Percentiles rank a stretch among this genome's conserved stretches.
These are phyloP conservation scores for Gadus macrocephalus DNA, from an alignment of 2,113 vertebrate genomes.

Conservation along the genomic window DNA sequence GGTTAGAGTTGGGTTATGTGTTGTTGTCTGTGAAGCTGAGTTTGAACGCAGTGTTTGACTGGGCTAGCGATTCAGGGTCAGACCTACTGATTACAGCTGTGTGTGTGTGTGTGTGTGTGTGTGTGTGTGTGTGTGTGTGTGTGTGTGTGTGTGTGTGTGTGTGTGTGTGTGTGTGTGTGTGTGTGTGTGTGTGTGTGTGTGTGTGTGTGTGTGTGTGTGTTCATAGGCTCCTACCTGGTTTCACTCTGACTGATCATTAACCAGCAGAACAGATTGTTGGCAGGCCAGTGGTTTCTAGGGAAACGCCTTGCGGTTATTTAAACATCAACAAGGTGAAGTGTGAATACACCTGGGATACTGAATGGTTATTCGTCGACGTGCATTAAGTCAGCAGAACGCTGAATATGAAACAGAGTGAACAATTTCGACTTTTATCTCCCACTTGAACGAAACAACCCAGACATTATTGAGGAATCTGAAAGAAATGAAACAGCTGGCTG, in stretches of 20 bases:
- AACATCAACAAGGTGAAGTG: conserved; percentile 28
- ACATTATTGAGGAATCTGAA: too few relatives aligned
- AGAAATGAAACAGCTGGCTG: too few relatives aligned
- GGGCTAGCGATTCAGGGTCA: conserved; percentile 32
- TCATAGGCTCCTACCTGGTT: conserved; percentile 62
- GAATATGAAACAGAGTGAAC: too few relatives aligned
- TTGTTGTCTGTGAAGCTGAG: too few relatives aligned
- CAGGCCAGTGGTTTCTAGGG: conserved; percentile 51
- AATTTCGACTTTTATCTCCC: too few relatives aligned
- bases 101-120: too few relatives aligned
- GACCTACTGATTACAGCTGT: conserved; percentile 50
- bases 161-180: conserved; percentile 5
- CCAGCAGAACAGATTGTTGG: conserved; percentile 43
- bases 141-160: neutral
- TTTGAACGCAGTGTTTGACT: conserved; percentile 3
- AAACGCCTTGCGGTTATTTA: conserved; percentile 18
- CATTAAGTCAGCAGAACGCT: too few relatives aligned
- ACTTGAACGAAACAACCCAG: too few relatives aligned
- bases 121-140: neutral
- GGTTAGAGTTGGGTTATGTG: too few relatives aligned
- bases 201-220: conserved; percentile 49
- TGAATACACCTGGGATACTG: neutral
- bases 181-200: too few relatives aligned
- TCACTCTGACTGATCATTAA: conserved; percentile 84
- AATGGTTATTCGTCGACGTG: conserved; percentile 23